Evolutionary conservation across 2,797 vertebrate species (phyloP), one percentile per base, ranked within the genome.

Genomic region (Sciurus vulgaris): DNA sequence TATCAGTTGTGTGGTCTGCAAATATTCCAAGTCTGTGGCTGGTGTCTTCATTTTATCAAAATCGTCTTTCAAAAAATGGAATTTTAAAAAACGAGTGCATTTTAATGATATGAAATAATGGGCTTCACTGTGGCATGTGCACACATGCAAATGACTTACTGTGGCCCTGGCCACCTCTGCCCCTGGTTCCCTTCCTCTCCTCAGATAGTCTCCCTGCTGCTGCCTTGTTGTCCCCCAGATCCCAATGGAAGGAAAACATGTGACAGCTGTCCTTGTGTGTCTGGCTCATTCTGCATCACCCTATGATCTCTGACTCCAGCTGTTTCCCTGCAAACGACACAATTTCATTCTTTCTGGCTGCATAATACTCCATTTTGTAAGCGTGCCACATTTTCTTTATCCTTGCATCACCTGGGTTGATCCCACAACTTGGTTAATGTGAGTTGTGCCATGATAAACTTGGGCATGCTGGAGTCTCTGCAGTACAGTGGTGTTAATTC

Each of bases 1-100:
- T 85, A 72, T 92, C 51, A 70, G 56, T 91, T 41, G 38, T 56
- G 83, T 41, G 61, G 86, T 86, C 93, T 89, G 47, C 47, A 92
- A 91, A 78, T 83, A 89, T 20, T 67, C 61, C 26, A 24, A 30
- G 61, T 26, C 33, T 44, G 59, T 33, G 69, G 44, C 44, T 79
- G 76, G 67, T 47, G 18, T 81, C 91, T 87, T 86, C 22, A 56
- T 49, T 86, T 77, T 69, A 3, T 78, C 72, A 83, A 63, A 81
- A 81, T 22, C 67, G 30, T 86, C 56, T 67, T 67, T 67, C 65
- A n/a, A n/a, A n/a, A 33, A 67, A 15, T 33, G n/a, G 65, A n/a
- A n/a, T 67, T 67, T n/a, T 67, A 7, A 1, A 7, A n/a, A 67
- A n/a, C 18, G 7, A 67, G 65, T 67, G 33, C 33, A n/a, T 67